phyloP scores from a whole-genome alignment of 2,797 vertebrate species.

The Poeciliopsis turneri region DNA sequence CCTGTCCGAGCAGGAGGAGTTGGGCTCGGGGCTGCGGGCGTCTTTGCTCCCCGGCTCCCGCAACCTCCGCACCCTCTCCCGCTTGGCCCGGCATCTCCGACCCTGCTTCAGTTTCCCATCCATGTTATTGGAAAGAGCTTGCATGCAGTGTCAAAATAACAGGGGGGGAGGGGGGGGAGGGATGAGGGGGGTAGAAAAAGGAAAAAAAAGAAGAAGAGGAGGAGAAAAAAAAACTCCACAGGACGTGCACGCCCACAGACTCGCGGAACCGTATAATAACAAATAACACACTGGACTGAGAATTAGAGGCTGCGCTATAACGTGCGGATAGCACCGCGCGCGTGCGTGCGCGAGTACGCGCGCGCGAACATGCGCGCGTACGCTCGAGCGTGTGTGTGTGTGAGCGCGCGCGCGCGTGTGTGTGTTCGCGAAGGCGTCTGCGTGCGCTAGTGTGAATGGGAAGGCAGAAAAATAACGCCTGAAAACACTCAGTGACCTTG shows the following conservation, averaged over 20 bases:
- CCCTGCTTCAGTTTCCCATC: slow-evolving; percentile 92
- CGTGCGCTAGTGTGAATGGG: slow-evolving; percentile 63
- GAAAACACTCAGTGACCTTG: slow-evolving; percentile 84
- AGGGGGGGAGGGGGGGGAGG: neutral
- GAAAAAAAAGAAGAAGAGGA: too few relatives aligned
- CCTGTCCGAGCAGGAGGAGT: slow-evolving; percentile 90
- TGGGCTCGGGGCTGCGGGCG: slow-evolving; percentile 85
- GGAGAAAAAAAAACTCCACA: slow-evolving; percentile 60
- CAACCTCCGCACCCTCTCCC: slow-evolving; percentile 88
- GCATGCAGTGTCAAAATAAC: slow-evolving; percentile 52
- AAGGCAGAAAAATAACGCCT: slow-evolving; percentile 59
- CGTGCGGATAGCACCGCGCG: slow-evolving; percentile 38
- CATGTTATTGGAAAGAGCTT: slow-evolving; percentile 78
- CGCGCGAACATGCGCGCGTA: slow-evolving; percentile 4
- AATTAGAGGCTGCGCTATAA: slow-evolving; percentile 56
- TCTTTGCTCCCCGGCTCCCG: slow-evolving; percentile 86
- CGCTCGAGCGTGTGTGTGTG: slow-evolving; percentile 31
- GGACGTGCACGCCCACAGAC: slow-evolving; percentile 47
- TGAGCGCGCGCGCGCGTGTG: neutral
- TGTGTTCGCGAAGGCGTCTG: slow-evolving; percentile 3
- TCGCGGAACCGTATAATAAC: slow-evolving; percentile 57
- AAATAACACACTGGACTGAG: slow-evolving; percentile 58
- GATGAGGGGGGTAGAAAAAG: too few relatives aligned
- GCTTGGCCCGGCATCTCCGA: slow-evolving; percentile 89
- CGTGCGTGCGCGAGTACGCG: slow-evolving; percentile 36